A percentile compares a stretch with the other conserved stretches of the same genome.
These are phyloP conservation scores for Eupeodes latifasciatus DNA, from an alignment of 2,888 invertebrate genomes.

Conservation along the genomic window DNA sequence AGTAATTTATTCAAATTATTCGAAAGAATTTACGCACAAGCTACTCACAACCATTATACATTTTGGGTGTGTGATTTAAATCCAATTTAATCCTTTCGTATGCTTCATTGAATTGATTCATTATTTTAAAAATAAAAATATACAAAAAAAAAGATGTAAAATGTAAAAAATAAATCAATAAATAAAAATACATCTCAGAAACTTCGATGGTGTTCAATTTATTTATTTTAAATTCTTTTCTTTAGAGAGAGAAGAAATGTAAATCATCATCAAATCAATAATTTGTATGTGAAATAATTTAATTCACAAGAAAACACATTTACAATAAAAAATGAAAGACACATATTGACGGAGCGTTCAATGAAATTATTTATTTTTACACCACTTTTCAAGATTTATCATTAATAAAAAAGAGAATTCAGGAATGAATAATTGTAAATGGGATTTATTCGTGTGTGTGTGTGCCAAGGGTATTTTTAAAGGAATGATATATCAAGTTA, in stretches of 20 bases:
- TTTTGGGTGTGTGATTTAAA: not conserved
- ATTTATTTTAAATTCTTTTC: conserved; percentile 4
- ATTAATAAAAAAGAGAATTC: not conserved
- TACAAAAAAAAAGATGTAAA: not conserved
- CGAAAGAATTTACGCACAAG: not conserved
- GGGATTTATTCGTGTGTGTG: too few species aligned
- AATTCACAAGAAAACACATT: conserved; percentile 14
- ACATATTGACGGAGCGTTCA: not conserved
- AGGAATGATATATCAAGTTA: too few species aligned
- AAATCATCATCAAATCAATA: not conserved
- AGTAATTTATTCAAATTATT: not conserved
- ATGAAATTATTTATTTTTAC: conserved; percentile 4
- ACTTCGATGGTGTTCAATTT: not conserved
- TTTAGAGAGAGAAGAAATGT: not conserved
- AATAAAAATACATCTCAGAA: not conserved
- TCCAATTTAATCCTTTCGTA: not conserved
- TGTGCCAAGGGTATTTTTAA: too few species aligned
- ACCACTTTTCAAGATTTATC: not conserved
- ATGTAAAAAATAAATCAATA: not conserved
- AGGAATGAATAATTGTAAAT: not conserved
- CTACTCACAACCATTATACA: not conserved
- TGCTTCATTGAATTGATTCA: not conserved
- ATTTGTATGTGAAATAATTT: not conserved
- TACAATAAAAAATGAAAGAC: not conserved
- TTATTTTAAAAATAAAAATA: not conserved